These are phyloP conservation scores for Hoplostethus atlanticus DNA, from an alignment of 2,797 vertebrate species.

Conservation along the genomic window DNA sequence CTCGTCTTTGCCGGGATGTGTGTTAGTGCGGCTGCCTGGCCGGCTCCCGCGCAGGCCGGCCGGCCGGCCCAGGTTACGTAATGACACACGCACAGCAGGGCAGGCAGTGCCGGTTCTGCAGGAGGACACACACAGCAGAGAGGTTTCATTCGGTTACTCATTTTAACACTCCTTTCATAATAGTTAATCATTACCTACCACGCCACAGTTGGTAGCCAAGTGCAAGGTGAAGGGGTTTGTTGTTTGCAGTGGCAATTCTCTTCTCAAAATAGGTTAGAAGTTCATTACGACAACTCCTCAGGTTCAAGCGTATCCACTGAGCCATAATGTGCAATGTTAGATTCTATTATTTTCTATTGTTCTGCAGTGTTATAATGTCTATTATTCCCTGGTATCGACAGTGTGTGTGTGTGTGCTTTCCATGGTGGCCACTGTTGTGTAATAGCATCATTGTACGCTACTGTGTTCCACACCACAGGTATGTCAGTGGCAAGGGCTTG, in stretches of 20 bases:
- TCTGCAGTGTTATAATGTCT: conserved; percentile 26
- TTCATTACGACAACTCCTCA: conserved; percentile 15
- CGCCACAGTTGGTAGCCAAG: conserved; percentile 39
- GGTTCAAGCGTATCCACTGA: background rate
- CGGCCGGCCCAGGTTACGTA: conserved; percentile 61
- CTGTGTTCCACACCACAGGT: conserved; percentile 70
- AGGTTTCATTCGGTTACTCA: conserved; percentile 32
- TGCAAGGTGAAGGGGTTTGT: conserved; percentile 51
- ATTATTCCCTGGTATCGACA: conserved; percentile 38
- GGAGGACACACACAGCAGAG: conserved; percentile 19
- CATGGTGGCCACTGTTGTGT: conserved; percentile 57
- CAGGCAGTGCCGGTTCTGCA: conserved; percentile 34
- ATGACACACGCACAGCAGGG: conserved; percentile 38
- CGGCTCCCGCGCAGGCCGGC: conserved; percentile 23
- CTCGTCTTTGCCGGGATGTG: conserved; percentile 53
- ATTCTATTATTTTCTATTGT: conserved; percentile 5
- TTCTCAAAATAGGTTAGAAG: conserved; percentile 24
- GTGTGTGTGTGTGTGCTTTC: conserved; percentile 50
- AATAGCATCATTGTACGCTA: conserved; percentile 54
- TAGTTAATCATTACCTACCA: conserved; percentile 73
- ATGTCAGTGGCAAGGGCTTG: conserved; percentile 61
- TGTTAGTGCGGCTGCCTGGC: conserved; percentile 32
- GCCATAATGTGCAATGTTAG: background rate
- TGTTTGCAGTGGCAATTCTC: conserved; percentile 38
- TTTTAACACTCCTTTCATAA: conserved; percentile 45